These are phyloP conservation scores for Cryptops parisi DNA, from an alignment of 2,888 invertebrate species.

Conservation along the genomic window DNA sequence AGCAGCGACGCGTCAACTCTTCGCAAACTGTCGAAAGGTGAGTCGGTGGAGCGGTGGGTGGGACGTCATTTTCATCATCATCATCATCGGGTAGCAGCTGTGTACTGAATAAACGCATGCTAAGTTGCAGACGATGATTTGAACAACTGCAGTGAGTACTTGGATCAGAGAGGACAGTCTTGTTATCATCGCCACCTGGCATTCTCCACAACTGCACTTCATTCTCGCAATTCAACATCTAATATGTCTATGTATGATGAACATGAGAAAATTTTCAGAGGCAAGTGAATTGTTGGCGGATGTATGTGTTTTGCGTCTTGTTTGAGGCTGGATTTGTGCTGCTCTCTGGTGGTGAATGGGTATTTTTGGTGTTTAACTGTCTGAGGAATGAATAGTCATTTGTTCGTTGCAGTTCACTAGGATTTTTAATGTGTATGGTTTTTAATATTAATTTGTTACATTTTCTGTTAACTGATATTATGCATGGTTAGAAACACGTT, in stretches of 20 bases:
- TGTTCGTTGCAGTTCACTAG: not conserved
- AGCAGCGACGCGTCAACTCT: conserved; percentile 15
- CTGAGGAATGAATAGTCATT: conserved; percentile 1
- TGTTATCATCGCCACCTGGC: conserved; percentile 10
- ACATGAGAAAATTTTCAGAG: conserved; percentile 9
- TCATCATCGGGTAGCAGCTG: no score
- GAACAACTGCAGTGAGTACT: not conserved
- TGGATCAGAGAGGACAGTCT: conserved; percentile 4
- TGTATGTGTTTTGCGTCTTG: no score
- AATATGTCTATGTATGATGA: not conserved
- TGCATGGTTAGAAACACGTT: no score
- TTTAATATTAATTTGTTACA: no score
- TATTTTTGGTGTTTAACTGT: no score
- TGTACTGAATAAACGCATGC: no score
- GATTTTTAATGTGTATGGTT: not conserved
- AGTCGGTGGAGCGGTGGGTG: no score
- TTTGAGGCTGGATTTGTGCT: no score
- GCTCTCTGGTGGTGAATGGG: not conserved
- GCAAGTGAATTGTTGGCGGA: not conserved
- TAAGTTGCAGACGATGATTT: conserved; percentile 5
- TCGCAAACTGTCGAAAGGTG: conserved; percentile 7
- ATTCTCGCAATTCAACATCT: conserved; percentile 4
- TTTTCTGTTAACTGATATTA: no score
- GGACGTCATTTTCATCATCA: no score
- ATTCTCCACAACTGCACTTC: conserved; percentile 11